Evolutionary conservation across 2,797 vertebrate species (phyloP), one percentile per base, ranked within the genome.

Genomic region (Mallotus villosus): DNA sequence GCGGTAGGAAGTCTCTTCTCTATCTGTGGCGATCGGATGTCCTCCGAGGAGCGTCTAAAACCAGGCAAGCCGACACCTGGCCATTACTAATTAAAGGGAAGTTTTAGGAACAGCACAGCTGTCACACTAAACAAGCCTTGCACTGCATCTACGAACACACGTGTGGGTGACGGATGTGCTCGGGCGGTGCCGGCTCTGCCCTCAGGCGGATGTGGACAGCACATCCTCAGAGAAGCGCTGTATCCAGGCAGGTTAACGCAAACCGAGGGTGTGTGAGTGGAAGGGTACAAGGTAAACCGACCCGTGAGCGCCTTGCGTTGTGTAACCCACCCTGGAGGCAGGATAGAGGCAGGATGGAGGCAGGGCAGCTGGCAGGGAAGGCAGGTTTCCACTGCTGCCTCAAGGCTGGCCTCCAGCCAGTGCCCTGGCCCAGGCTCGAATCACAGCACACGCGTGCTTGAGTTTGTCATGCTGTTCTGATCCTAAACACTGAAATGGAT

Each of bases 1-100:
- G 70, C 84, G 65, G 14, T 72, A 79, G 74, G 81, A 88, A 84
- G 82, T 86, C 73, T 85, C 80, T 82, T 85, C 80, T 78, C 78
- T 88, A 77, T 87, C 68, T 77, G 49, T 77, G 69, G 74, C 2
- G 79, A 91, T 91, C 87, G 74, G 59, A 73, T 91, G 79, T 90
- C 87, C 75, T 73, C 74, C 62, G 74, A 83, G 75, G 62, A 83
- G 76, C 76, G 82, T 84, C 79, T 79, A 57, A 87, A 82, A 76
- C 80, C 16, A 78, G 41, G 87, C 86, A 93, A 88, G 79, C 86
- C 73, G 92, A 94, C 89, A 90, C 92, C 90, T 81, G 74, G 81
- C 86, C 87, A 89, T 95, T 87, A 94, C 91, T 95, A 93, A 95
- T 95, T 95, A 87, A 94, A 92, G 79, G 51, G 78, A 83, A 84